Evolutionary conservation across 2,113 vertebrate genomes (phyloP).

Genomic region (Microtus ochrogaster): DNA sequence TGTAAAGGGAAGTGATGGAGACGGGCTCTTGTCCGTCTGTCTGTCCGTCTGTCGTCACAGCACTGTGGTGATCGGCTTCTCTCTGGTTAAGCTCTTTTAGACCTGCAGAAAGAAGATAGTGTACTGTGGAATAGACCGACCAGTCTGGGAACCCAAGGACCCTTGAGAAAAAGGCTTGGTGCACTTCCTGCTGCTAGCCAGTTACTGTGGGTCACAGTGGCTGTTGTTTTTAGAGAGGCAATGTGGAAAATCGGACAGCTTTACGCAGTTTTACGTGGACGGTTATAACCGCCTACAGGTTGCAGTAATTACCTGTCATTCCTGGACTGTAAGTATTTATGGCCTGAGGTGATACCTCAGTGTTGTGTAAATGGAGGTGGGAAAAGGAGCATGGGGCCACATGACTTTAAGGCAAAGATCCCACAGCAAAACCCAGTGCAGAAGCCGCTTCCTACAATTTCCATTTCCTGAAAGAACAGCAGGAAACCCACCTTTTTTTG

Average conservation of each 20-base stretch:
- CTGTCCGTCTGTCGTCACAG: neutral
- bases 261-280: neutral
- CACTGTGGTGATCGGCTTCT: neutral
- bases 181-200: neutral
- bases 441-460: neutral
- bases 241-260: neutral
- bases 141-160: neutral
- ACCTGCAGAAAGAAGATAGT: slow-evolving; percentile 54
- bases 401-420: neutral
- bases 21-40: neutral
- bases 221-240: neutral
- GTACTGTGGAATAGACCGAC: neutral
- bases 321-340: neutral
- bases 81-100: slow-evolving; percentile 41
- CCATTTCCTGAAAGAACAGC: slow-evolving; percentile 1
- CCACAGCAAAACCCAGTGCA: neutral
- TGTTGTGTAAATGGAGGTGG: neutral
- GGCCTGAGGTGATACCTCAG: neutral
- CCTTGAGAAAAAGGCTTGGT: neutral
- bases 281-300: neutral
- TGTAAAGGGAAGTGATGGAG: neutral
- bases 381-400: neutral
- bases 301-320: neutral
- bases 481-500: slow-evolving; percentile 64
- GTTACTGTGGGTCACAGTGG: neutral